Evolutionary conservation across 2,888 invertebrate genomes (phyloP), one percentile per base, ranked within the genome.

Genomic region (Eupithecia exiguata): DNA sequence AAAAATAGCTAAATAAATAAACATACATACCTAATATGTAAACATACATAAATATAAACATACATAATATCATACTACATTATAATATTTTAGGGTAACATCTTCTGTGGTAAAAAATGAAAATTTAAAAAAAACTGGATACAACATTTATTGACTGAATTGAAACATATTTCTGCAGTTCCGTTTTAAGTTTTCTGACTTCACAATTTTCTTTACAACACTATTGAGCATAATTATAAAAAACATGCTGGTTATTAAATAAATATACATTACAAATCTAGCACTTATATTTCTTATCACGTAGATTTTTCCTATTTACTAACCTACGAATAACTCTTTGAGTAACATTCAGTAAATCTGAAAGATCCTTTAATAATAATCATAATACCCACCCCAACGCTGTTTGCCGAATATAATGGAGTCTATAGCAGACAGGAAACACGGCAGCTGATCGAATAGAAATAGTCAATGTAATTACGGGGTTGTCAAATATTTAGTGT

Each of bases 381-480:
- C 25, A 72, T 71, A 73, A 70, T 25, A 74, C 71, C 53, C 40
- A 43, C 16, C 68, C 69, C 40, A 66, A 7, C 38, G 61, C 70
- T 82, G 78, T 84, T 82, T 82, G 72, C 78, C 70, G 73, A 78
- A 75, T 79, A 75, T 81, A 84, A 84, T 84, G 80, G 79, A 79
- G 70, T 74, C 75, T 49, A 75, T 72, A 71, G 74, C 72, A 77
- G 79, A 75, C 77, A 79, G 83, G 84, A 84, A 80, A 81, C 76
- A 80, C 68, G 71, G 72, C 77, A 80, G 79, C 80, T 82, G 82
- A 81, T 82, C 78, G 75, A 81, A 80, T 80, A 78, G 78, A 80
- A 74, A 79, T 71, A 78, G 81, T 79, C 76, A 81, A 83, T 83
- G 79, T 83, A 74, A 78, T 72, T 78, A 76, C 68, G 70, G 70